phyloP scores from a whole-genome alignment of 2,797 vertebrate species.

The Perodicticus potto region DNA sequence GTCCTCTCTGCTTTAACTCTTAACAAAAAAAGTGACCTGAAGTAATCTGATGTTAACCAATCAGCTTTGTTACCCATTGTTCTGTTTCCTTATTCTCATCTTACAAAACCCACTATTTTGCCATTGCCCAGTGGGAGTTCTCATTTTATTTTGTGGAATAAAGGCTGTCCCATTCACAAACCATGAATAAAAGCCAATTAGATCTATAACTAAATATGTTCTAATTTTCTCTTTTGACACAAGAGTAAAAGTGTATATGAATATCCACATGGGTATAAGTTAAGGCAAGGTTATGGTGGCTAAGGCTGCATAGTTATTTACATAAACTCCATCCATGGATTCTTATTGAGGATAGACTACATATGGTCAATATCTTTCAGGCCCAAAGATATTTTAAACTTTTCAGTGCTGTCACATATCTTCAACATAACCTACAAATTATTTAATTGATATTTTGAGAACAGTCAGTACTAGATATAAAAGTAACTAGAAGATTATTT shows the following conservation, averaged over 20 bases:
- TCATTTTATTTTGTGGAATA: neutral
- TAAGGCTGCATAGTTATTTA: neutral
- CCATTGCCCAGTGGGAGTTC: neutral
- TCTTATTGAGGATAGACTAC: neutral
- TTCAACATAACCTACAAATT: conserved; percentile 5
- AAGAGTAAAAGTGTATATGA: neutral
- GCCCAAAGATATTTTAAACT: conserved; percentile 10
- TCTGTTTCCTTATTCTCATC: neutral
- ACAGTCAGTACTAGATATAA: neutral
- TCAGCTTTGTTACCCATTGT: neutral
- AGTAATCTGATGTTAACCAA: neutral
- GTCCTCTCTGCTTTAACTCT: neutral
- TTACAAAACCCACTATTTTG: neutral
- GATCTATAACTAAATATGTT: neutral
- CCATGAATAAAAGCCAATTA: conserved; percentile 24
- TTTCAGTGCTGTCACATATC: neutral
- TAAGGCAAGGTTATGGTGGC: neutral
- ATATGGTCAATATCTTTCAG: neutral
- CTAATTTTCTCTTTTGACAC: neutral
- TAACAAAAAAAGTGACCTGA: neutral
- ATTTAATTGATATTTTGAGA: conserved; percentile 32
- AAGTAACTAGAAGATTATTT: neutral
- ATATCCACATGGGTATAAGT: neutral
- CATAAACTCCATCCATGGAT: neutral
- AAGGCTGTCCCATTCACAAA: neutral